Evolutionary conservation across 2,797 vertebrate species (phyloP).

Genomic region (Scyliorhinus canicula): DNA sequence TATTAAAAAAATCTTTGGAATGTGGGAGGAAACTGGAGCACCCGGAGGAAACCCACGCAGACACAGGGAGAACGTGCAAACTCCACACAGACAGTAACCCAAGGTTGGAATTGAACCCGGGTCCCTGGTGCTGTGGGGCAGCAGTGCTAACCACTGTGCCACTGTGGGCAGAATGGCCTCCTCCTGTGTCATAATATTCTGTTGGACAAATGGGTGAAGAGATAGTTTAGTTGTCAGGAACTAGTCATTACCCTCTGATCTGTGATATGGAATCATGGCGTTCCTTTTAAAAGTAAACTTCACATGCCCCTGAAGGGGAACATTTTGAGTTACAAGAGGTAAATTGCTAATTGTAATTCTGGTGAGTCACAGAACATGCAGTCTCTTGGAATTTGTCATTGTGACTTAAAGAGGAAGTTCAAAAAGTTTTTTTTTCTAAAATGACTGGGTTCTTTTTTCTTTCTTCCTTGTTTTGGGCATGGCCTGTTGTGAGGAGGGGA

Average conservation of each 20-base stretch:
- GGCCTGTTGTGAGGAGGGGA: no score
- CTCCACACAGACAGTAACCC: no score
- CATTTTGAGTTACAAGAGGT: not conserved
- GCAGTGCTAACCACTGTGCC: no score
- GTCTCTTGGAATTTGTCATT: not conserved
- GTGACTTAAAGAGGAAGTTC: not conserved
- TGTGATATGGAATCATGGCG: not conserved
- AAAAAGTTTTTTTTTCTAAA: not conserved
- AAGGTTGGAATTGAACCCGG: no score
- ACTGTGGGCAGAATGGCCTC: no score
- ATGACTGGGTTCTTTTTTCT: not conserved
- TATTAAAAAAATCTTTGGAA: no score
- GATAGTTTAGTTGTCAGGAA: not conserved
- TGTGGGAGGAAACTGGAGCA: no score
- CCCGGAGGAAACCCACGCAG: no score
- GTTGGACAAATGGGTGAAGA: no score
- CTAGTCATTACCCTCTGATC: not conserved
- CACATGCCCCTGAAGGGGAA: not conserved
- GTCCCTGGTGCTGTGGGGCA: no score
- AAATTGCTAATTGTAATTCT: not conserved
- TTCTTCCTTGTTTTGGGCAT: not conserved
- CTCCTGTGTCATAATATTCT: no score
- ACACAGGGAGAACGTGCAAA: no score
- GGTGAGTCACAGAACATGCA: not conserved
- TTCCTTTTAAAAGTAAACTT: not conserved